Conservation (phyloP, 2,888 invertebrate species). For the Meganola albula region DNA sequence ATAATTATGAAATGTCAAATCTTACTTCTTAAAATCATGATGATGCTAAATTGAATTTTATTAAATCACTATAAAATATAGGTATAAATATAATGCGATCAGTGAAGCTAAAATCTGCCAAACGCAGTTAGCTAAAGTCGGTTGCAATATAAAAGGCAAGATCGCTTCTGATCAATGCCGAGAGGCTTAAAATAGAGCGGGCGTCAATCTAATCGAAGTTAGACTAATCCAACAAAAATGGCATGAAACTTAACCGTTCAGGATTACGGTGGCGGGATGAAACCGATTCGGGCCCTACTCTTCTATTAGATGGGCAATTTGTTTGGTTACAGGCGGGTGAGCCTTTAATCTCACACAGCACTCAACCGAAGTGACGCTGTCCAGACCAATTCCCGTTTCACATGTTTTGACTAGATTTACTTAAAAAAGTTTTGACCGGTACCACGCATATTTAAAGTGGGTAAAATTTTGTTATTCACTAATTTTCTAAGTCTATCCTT, state of each 20-base stretch:
- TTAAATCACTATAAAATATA: no score
- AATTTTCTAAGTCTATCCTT: no score
- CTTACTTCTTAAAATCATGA: no score
- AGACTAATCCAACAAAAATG: slow-evolving; percentile 33
- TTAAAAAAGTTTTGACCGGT: no score
- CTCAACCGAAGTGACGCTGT: slow-evolving; percentile 37
- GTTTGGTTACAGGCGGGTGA: slow-evolving; percentile 55
- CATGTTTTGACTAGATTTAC: no score
- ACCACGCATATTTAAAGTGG: no score
- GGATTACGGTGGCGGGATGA: slow-evolving; percentile 40
- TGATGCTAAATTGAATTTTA: no score
- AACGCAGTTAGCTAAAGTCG: no score
- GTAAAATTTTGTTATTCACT: no score
- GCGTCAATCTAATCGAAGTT: slow-evolving; percentile 31
- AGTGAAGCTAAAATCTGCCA: no score
- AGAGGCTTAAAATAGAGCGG: slow-evolving; percentile 17
- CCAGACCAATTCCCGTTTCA: slow-evolving; percentile 18
- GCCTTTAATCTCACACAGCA: slow-evolving; percentile 57
- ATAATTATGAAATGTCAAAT: no score
- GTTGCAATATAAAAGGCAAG: not conserved
- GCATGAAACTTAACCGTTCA: slow-evolving; percentile 33
- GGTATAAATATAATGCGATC: no score
- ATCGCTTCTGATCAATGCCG: not conserved
- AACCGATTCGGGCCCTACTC: slow-evolving; percentile 41
- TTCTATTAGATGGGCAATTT: slow-evolving; percentile 64